Base-by-base conservation (phyloP, 2,888 invertebrate species). In the Aleiodes leptofemur region DNA sequence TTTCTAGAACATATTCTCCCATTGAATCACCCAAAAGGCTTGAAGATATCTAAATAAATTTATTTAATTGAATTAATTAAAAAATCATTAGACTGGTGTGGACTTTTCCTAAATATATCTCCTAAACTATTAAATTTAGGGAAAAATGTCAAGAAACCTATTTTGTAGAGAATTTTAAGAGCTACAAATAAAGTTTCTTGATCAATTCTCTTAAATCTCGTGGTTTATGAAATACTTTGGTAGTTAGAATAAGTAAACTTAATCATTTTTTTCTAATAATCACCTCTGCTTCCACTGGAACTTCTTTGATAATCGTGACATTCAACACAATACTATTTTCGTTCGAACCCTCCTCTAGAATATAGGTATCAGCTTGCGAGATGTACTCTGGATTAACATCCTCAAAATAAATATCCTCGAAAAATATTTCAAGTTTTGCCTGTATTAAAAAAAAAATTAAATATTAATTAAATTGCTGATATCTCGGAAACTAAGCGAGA, bases 1-100 rank as follows among this genome's bases (percentile, higher is more conserved):
- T 72, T 0, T 73, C 61, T 3, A 75, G 9, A 4, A 43, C 77
- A 69, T 78, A 81, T 29, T 80, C 69, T 6, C 82, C 82, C 80
- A 77, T 80, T 1, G 77, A 76, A 3, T 31, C 38, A n/a, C 74
- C 73, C 8, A 48, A 29, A 11, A 81, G 8, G 13, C 23, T 23
- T 1, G 77, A 75, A 51, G 73, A 76, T 9, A 34, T 77, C 81
- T 81, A 48, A 48, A 3, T 43, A 48, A 68, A 31, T 16, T 16
- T 5, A 29, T 29, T 57, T 11, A 53, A 16, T 53, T 53, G 7
- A 6, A 57, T 57, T 57, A 57, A 23, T 16, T 0, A 29, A 29
- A 57, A 4, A 38, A 38, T 38, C 4, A 38, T 38, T 38, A 38
- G 8, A 7, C 6, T 38, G 3, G 8, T 13, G 14, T 8, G 11